phyloP scores from a whole-genome alignment of 2,113 vertebrate species.

The Cyanocitta stelleri region DNA sequence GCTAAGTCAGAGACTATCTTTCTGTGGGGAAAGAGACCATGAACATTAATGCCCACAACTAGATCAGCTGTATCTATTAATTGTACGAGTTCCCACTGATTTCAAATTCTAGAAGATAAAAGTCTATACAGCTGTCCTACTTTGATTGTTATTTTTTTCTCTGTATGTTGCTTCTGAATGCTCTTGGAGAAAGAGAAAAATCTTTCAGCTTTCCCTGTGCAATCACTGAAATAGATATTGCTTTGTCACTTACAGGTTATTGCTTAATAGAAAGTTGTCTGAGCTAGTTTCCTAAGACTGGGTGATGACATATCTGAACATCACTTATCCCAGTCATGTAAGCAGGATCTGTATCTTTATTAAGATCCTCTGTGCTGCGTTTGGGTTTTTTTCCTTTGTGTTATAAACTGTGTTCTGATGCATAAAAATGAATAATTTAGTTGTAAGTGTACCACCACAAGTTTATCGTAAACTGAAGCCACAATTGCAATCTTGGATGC shows the following conservation, averaged over 20 bases:
- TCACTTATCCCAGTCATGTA: neutral
- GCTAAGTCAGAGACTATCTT: neutral
- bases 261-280: slow-evolving; percentile 24
- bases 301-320: neutral
- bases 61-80: neutral
- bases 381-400: neutral
- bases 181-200: slow-evolving; percentile 6
- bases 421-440: slow-evolving; percentile 40
- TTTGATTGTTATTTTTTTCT: neutral
- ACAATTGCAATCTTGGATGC: slow-evolving; percentile 25
- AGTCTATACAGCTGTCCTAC: neutral
- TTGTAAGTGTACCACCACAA: neutral
- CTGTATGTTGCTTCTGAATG: neutral
- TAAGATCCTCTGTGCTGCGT: neutral
- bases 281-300: slow-evolving; percentile 7
- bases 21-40: neutral
- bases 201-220: slow-evolving; percentile 14
- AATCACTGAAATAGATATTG: slow-evolving; percentile 11
- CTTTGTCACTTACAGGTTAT: slow-evolving; percentile 27
- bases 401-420: neutral
- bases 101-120: neutral
- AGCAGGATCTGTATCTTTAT: neutral
- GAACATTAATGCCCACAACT: neutral
- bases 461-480: slow-evolving; percentile 46
- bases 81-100: neutral